phyloP scores from a whole-genome alignment of 1,140 invertebrate genomes.

The Brachionus plicatilis region DNA sequence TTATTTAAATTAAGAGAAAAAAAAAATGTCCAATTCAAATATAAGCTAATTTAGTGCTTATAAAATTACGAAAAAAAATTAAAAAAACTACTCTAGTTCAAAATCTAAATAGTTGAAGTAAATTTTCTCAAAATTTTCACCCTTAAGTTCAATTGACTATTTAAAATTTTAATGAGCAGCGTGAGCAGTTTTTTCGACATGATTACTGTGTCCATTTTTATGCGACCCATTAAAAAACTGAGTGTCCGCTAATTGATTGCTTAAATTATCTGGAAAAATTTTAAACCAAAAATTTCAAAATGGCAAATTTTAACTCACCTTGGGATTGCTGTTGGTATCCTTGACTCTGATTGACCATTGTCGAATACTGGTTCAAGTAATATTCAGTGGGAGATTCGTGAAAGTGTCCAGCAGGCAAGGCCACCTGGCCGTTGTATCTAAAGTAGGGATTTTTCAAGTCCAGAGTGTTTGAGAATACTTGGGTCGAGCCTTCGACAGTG shows the following conservation, averaged over 20 bases:
- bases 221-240: background rate
- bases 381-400: constrained; percentile 38
- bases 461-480: constrained; percentile 69
- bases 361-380: background rate
- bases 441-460: constrained; percentile 99
- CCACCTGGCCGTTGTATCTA: constrained; percentile 42
- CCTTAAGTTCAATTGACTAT: background rate
- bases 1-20: too few relatives aligned
- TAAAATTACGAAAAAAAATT: too few relatives aligned
- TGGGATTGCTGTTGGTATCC: background rate
- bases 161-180: background rate
- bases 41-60: too few relatives aligned
- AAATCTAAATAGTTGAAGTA: too few relatives aligned
- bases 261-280: background rate
- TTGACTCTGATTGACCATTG: background rate
- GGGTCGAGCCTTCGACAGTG: constrained; percentile 76
- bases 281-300: too few relatives aligned
- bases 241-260: background rate
- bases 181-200: background rate
- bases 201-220: background rate
- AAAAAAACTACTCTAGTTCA: too few relatives aligned
- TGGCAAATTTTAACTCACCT: background rate
- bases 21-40: too few relatives aligned
- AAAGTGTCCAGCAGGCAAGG: constrained; percentile 13
- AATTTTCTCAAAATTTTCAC: background rate